Conservation (phyloP, 2,113 vertebrate genomes). For the Brevimyrus niger region DNA sequence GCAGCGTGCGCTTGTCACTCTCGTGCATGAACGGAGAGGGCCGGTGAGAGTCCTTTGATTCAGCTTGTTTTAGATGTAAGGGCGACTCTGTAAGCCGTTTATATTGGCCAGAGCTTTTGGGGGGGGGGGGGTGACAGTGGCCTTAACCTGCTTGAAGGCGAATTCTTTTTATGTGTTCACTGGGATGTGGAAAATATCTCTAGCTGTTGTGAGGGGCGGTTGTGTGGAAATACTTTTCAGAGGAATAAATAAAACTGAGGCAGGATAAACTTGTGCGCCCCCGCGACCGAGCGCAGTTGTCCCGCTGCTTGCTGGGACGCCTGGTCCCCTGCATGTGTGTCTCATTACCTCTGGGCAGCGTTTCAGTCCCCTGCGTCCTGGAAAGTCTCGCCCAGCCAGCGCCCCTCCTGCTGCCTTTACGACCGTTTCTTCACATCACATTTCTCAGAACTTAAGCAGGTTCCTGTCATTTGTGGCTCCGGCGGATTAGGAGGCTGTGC, state of each 20-base stretch:
- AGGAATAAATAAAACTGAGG: not conserved
- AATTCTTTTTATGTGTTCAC: not conserved
- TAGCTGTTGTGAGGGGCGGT: not conserved
- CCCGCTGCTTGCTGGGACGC: not conserved
- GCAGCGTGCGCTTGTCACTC: not conserved
- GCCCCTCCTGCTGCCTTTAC: too few relatives aligned
- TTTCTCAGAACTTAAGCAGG: not conserved
- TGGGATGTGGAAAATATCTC: not conserved
- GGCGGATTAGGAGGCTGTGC: not conserved
- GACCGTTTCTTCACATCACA: not conserved
- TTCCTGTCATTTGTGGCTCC: not conserved
- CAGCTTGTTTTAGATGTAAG: not conserved
- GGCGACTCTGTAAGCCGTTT: not conserved
- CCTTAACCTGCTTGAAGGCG: not conserved
- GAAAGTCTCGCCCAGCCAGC: not conserved
- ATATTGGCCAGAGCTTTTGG: not conserved
- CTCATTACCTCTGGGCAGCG: not conserved
- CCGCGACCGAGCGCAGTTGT: not conserved
- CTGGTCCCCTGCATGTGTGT: not conserved
- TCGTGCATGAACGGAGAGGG: not conserved
- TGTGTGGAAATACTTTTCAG: not conserved
- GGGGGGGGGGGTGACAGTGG: not conserved
- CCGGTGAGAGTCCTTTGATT: not conserved
- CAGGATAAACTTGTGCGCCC: not conserved
- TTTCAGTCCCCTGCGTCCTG: not conserved